Conservation (phyloP, 2,113 vertebrate species). For the Chloroceryle aenea region DNA sequence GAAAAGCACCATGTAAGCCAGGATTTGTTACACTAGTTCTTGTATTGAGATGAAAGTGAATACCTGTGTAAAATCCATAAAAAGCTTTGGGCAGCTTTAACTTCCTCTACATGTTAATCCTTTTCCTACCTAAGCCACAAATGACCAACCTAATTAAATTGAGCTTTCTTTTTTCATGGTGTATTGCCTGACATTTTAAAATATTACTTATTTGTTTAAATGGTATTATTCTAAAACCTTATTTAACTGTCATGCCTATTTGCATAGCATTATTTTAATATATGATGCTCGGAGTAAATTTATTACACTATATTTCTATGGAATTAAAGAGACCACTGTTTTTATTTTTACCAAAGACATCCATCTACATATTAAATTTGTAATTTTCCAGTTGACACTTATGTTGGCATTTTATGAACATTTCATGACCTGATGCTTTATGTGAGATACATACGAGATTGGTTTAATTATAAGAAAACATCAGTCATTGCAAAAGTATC, state of each 20-base stretch:
- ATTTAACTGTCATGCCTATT: constrained; percentile 50
- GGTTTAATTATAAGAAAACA: constrained; percentile 24
- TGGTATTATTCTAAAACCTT: constrained; percentile 34
- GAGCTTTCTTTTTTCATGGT: constrained; percentile 33
- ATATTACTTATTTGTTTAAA: constrained; percentile 36
- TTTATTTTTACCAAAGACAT: background rate
- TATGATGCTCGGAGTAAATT: constrained; percentile 11
- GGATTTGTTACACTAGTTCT: constrained; percentile 41
- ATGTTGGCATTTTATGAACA: background rate
- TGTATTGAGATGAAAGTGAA: constrained; percentile 45
- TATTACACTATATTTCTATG: background rate
- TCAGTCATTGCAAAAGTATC: background rate
- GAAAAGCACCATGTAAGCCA: constrained; percentile 8
- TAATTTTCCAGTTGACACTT: background rate
- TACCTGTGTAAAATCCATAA: constrained; percentile 52
- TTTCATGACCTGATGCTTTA: background rate
- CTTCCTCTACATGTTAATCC: constrained; percentile 33
- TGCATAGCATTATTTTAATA: constrained; percentile 51
- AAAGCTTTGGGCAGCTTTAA: constrained; percentile 36
- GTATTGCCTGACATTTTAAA: constrained; percentile 47
- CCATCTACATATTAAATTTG: background rate
- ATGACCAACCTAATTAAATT: constrained; percentile 59
- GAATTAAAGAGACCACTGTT: background rate
- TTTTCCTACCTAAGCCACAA: constrained; percentile 39
- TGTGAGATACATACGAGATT: background rate